Evolutionary conservation across 2,797 vertebrate species (phyloP).

Genomic region (Sebastes iracundus): DNA sequence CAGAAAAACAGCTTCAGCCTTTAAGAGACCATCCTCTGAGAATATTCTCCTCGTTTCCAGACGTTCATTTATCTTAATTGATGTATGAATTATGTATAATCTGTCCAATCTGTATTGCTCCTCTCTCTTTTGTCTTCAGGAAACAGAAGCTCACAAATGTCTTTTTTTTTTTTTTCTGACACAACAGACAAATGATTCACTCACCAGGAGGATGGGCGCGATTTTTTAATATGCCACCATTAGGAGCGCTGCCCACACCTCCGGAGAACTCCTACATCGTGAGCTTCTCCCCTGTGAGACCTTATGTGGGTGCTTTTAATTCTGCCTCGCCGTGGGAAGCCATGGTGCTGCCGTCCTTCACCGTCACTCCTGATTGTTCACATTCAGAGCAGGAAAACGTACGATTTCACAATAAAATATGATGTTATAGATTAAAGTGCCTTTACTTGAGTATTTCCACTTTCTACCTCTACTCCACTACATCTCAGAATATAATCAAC

Average conservation of each 20-base stretch:
- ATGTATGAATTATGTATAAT: constrained; percentile 24
- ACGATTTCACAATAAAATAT: no score
- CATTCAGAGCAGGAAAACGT: not conserved
- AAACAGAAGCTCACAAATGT: not conserved
- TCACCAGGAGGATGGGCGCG: not conserved
- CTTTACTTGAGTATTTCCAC: no score
- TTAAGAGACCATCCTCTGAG: no score
- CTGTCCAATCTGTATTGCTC: not conserved
- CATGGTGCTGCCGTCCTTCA: constrained; percentile 30
- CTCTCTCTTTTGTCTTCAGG: constrained; percentile 10
- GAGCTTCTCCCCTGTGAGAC: constrained; percentile 23
- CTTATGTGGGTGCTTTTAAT: constrained; percentile 33
- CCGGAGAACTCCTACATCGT: constrained; percentile 27
- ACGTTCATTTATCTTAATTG: not conserved
- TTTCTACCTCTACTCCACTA: no score
- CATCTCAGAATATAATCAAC: no score
- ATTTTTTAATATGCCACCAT: constrained; percentile 36
- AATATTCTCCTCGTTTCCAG: no score
- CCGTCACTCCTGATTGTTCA: constrained; percentile 5
- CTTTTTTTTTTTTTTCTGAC: not conserved
- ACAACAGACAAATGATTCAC: constrained; percentile 42
- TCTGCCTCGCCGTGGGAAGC: constrained; percentile 9
- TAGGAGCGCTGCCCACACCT: constrained; percentile 37
- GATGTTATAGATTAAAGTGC: no score
- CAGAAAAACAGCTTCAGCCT: no score